A percentile compares a stretch with the other conserved stretches of the same genome.
Evolutionary conservation across 1,140 invertebrate genomes (phyloP).

Genomic region (Anthonomus grandis): DNA sequence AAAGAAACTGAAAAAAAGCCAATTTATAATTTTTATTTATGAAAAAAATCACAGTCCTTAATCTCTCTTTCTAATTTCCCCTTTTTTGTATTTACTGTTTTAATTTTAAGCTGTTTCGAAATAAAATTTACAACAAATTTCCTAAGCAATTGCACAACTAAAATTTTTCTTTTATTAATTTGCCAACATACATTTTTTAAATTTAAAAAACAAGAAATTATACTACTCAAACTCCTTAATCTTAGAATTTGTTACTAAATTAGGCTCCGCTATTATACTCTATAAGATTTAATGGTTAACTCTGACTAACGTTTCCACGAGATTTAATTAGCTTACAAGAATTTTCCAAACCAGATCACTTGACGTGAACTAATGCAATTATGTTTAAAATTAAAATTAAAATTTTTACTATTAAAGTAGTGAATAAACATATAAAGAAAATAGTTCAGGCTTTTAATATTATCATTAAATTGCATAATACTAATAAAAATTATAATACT

Average conservation of each 20-base stretch:
- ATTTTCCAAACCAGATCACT: slow-evolving; percentile 12
- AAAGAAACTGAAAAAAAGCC: no score
- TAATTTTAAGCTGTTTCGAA: no score
- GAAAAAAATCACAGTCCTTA: no score
- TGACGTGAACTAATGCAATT: no score
- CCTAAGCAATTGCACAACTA: no score
- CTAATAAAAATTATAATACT: slow-evolving; percentile 24
- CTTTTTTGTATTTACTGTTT: no score
- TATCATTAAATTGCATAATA: background rate
- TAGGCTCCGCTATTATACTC: background rate
- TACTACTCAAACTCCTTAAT: background rate
- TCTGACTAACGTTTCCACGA: slow-evolving; percentile 2
- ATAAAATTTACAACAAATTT: no score
- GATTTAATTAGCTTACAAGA: slow-evolving; percentile 17
- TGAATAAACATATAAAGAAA: background rate
- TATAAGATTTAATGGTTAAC: background rate
- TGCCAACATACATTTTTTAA: no score
- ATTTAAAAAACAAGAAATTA: slow-evolving; percentile 3
- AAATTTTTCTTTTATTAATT: no score
- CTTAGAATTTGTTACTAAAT: background rate
- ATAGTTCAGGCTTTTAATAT: background rate
- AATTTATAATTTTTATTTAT: no score
- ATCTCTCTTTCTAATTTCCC: no score
- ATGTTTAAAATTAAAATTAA: background rate
- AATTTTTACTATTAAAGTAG: no score